Evolutionary conservation across 2,888 invertebrate species (phyloP).

Genomic region (Conistra vaccinii): DNA sequence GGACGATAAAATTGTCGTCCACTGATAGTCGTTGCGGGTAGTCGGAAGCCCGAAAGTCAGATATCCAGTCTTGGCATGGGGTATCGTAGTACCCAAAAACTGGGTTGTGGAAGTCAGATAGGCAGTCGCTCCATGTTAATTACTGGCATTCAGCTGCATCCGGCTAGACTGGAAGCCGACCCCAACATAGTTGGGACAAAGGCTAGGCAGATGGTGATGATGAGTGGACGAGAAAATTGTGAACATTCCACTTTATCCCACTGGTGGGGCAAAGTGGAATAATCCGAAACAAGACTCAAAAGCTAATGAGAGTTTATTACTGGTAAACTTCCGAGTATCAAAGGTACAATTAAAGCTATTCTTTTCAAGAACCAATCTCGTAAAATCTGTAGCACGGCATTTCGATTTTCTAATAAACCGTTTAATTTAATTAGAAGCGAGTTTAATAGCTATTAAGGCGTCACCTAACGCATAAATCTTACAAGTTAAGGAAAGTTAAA

Average conservation of each 20-base stretch:
- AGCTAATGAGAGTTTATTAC: neutral
- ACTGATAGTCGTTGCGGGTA: no score
- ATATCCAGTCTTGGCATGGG: no score
- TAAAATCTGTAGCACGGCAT: neutral
- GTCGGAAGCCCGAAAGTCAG: no score
- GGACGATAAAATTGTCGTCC: no score
- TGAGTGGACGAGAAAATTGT: no score
- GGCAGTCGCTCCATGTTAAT: no score
- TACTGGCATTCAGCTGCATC: no score
- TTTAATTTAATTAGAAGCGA: constrained; percentile 24
- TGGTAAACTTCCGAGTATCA: neutral
- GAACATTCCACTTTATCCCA: neutral
- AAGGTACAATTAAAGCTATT: neutral
- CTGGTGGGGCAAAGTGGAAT: neutral
- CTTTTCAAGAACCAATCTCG: neutral
- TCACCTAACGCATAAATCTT: constrained; percentile 40
- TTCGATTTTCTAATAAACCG: constrained; percentile 11
- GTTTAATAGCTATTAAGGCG: constrained; percentile 36
- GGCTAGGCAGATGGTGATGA: no score
- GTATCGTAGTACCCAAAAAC: no score
- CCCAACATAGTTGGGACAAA: no score
- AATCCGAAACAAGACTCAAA: neutral
- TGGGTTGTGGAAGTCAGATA: no score
- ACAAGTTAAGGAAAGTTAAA: constrained; percentile 42
- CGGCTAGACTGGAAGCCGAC: no score